Base-by-base conservation (phyloP, 1,140 invertebrate genomes). In the Leptinotarsa undecemlineata region DNA sequence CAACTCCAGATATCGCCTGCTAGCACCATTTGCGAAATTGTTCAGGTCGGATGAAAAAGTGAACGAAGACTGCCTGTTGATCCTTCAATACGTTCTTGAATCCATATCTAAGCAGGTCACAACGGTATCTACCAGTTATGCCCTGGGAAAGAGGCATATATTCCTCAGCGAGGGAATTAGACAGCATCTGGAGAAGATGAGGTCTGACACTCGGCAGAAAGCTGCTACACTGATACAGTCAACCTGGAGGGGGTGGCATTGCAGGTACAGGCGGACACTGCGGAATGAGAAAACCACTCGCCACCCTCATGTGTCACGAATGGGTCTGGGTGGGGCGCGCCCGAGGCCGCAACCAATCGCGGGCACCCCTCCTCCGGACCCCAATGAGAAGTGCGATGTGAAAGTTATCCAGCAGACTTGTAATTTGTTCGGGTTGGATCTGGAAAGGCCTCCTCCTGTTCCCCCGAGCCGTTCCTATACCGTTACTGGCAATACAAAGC, bases 141-240 rank as follows among this genome's bases (percentile, higher is more conserved):
- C 95, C n/a, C 88, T 96, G 23, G 96, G 96, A 74, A 96, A 96
- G 84, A 88, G 95, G 57, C 96, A 98, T 83, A 94, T 97, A 20
- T 98, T 98, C 86, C 89, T 97, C 75, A 97, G 96, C 86, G 96
- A 98, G 86, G 94, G 94, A 8, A 95, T 96, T 76, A 89, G 96
- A 19, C 96, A 98, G 86, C 90, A 95, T 77, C 85, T 97, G 67
- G 96, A 98, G 86, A 90, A 91, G 74, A 85, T 96, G 77, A 87
- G 95, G 69, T 90, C 90, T 15, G 92, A 93, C 72, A 94, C 91
- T 1, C 87, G 94, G 3, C 90, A 92, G 75, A 89, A 90, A 76
- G 94, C 95, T 2, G 95, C 95, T 0, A 91, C 89, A 3, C 79
- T 90, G 6, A 93, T 95, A 79, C 92, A 98, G 86, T 87, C 93